Evolutionary conservation across 2,888 invertebrate species (phyloP).

Genomic region (Lysandra coridon): DNA sequence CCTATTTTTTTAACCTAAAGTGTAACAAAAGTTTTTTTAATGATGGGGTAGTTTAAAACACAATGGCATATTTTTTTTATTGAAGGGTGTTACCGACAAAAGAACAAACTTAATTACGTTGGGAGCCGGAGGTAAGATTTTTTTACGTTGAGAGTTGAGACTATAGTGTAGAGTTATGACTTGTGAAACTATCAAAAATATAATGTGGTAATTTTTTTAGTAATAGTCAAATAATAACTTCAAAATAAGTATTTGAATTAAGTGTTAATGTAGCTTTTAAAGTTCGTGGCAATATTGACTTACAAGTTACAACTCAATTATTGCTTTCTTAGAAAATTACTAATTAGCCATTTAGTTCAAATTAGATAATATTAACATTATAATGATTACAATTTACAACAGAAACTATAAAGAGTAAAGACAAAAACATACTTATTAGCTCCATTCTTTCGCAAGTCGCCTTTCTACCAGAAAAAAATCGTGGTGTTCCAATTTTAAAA

Average conservation of each 20-base stretch:
- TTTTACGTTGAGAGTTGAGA: neutral
- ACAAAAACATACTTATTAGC: neutral
- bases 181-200: neutral
- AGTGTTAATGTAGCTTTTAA: neutral
- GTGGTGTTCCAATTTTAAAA: constrained; percentile 10
- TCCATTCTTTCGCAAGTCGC: neutral
- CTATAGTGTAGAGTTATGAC: neutral
- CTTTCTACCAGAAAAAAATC: neutral
- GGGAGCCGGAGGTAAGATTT: neutral
- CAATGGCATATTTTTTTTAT: constrained; percentile 6
- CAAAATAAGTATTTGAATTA: neutral
- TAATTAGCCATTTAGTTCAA: too few species aligned
- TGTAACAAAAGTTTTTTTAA: constrained; percentile 4
- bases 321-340: too few species aligned
- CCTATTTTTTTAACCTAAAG: neutral
- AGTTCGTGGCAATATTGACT: neutral
- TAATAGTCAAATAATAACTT: too few species aligned
- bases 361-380: too few species aligned
- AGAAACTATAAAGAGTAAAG: too few species aligned
- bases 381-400: too few species aligned
- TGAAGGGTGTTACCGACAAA: constrained; percentile 26
- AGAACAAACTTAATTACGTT: neutral
- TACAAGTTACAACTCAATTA: too few species aligned
- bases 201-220: too few species aligned
- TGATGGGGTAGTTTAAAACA: constrained; percentile 25